Evolutionary conservation across 2,888 invertebrate genomes (phyloP).

Genomic region (Drosophila setosimentum): DNA sequence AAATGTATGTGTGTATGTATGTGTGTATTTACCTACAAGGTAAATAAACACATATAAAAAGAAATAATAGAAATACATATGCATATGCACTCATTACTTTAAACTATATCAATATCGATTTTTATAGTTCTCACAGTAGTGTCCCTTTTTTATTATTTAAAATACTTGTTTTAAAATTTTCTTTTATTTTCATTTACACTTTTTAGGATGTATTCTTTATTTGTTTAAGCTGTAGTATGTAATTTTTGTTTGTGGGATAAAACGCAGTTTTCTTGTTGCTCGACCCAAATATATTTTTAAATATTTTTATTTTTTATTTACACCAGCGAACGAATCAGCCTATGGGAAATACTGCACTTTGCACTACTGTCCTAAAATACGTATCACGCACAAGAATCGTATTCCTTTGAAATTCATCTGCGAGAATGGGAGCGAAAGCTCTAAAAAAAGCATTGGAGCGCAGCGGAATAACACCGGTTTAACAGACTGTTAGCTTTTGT

Average conservation of each 20-base stretch:
- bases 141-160: constrained; percentile 17
- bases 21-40: not conserved
- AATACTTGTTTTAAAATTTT: constrained; percentile 5
- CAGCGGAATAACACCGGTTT: not conserved
- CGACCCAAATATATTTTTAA: not conserved
- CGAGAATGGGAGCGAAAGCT: constrained; percentile 38
- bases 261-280: constrained; percentile 5
- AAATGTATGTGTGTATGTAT: constrained; percentile 3
- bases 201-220: not conserved
- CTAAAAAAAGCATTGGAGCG: constrained; percentile 22
- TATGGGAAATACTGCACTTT: constrained; percentile 49
- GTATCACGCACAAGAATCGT: constrained; percentile 58
- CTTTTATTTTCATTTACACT: constrained; percentile 3
- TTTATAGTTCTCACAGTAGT: constrained; percentile 34
- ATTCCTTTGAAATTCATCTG: constrained; percentile 46
- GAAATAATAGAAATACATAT: constrained; percentile 5
- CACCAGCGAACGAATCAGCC: constrained; percentile 37
- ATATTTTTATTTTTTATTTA: constrained; percentile 49
- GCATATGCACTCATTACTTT: constrained; percentile 15
- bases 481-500: constrained; percentile 26
- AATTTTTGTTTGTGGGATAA: not conserved
- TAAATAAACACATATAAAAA: constrained; percentile 4
- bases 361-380: constrained; percentile 50
- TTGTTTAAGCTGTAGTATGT: not conserved
- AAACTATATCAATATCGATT: constrained; percentile 55